A percentile compares a stretch with the other conserved stretches of the same genome.
Evolutionary conservation across 2,888 invertebrate genomes (phyloP).

Genomic region (Xanthorhoe designata): DNA sequence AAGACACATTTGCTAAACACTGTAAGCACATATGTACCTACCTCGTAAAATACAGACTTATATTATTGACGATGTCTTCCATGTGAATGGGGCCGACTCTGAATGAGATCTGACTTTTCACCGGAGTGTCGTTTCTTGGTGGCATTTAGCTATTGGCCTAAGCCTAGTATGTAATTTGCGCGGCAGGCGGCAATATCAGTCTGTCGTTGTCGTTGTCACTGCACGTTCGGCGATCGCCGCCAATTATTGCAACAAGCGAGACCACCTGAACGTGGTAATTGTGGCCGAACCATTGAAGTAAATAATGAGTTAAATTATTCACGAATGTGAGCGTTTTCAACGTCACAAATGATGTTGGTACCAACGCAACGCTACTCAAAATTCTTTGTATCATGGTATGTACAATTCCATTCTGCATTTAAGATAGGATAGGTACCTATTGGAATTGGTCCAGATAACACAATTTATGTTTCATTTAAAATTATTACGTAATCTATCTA

Average conservation of each 20-base stretch:
- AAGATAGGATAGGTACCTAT: no score
- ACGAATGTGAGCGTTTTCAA: background rate
- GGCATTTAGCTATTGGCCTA: background rate
- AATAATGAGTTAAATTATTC: slow-evolving; percentile 1
- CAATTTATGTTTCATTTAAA: no score
- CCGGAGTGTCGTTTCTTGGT: slow-evolving; percentile 19
- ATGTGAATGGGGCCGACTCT: background rate
- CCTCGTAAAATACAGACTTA: no score
- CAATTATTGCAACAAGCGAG: slow-evolving; percentile 42
- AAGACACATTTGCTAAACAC: no score
- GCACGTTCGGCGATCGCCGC: slow-evolving; percentile 33
- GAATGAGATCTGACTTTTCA: background rate
- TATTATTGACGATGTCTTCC: no score
- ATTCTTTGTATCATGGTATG: no score
- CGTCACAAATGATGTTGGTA: no score
- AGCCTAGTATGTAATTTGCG: slow-evolving; percentile 33
- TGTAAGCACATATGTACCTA: no score
- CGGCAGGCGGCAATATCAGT: slow-evolving; percentile 46
- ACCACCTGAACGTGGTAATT: slow-evolving; percentile 12
- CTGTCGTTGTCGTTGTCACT: slow-evolving; percentile 45
- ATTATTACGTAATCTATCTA: no score
- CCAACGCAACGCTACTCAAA: no score
- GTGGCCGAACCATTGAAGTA: slow-evolving; percentile 6
- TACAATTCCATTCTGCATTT: no score
- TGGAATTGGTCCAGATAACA: no score